Percentiles rank a stretch among this genome's conserved stretches.
These are phyloP conservation scores for Homalodisca vitripennis DNA, from an alignment of 1,140 invertebrate species.

Conservation along the genomic window DNA sequence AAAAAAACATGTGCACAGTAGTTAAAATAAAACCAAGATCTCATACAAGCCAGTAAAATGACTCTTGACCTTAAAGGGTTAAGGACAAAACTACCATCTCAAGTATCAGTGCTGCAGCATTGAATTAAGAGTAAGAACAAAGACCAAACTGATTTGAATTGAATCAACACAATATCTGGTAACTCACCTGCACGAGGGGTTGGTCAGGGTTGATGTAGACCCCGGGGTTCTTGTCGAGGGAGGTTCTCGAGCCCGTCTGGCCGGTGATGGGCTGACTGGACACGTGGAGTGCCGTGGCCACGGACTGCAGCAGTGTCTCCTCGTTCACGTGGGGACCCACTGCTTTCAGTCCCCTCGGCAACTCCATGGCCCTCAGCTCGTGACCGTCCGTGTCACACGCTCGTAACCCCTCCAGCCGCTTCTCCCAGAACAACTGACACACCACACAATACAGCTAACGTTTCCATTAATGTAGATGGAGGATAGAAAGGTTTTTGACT, in stretches of 20 bases:
- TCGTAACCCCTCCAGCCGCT: constrained; percentile 84
- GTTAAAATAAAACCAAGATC: too few species aligned
- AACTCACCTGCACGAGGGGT: constrained; percentile 79
- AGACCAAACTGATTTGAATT: too few species aligned
- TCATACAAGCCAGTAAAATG: too few species aligned
- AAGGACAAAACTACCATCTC: too few species aligned
- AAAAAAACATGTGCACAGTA: too few species aligned
- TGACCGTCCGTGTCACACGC: constrained; percentile 83
- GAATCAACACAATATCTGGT: too few species aligned
- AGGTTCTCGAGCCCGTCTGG: constrained; percentile 78
- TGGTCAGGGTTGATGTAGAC: constrained; percentile 96
- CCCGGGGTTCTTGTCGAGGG: constrained; percentile 90
- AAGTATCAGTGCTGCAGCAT: too few species aligned
- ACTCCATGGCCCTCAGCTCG: constrained; percentile 76
- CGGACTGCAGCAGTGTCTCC: constrained; percentile 88
- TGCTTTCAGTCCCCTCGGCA: constrained; percentile 85
- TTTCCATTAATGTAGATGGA: too few species aligned
- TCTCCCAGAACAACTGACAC: constrained; percentile 93
- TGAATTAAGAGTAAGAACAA: too few species aligned
- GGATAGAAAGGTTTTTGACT: too few species aligned
- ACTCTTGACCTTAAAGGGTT: too few species aligned
- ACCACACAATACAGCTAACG: too few species aligned
- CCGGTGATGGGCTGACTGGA: constrained; percentile 83
- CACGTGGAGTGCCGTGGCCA: constrained; percentile 83
- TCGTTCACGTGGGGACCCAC: constrained; percentile 89